phyloP scores from a whole-genome alignment of 2,113 vertebrate species.

The Dasyprocta punctata region DNA sequence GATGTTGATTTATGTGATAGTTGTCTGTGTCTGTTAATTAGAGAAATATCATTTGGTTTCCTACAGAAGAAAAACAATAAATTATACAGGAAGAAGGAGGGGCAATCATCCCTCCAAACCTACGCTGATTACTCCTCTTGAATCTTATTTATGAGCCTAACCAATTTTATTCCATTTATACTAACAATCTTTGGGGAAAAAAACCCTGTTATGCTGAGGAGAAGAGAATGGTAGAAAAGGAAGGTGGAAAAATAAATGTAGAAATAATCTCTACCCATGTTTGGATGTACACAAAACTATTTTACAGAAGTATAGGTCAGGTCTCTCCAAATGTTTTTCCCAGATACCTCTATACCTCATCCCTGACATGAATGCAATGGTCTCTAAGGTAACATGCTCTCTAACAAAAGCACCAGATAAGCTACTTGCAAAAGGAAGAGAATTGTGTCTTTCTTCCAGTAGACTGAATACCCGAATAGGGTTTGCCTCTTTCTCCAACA shows the following conservation, averaged over 20 bases:
- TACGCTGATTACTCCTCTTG: slow-evolving; percentile 49
- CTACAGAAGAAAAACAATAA: slow-evolving; percentile 77
- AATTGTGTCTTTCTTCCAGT: too few relatives aligned
- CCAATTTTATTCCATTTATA: slow-evolving; percentile 65
- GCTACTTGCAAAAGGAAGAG: neutral
- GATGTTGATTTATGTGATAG: slow-evolving; percentile 80
- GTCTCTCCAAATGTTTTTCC: neutral
- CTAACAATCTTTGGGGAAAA: neutral
- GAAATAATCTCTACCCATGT: neutral
- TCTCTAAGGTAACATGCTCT: neutral
- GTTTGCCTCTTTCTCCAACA: neutral
- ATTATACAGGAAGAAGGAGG: slow-evolving; percentile 61
- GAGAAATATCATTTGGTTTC: slow-evolving; percentile 83
- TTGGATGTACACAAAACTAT: rapidly evolving
- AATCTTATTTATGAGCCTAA: slow-evolving; percentile 74
- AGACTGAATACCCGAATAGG: neutral
- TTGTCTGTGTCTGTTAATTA: slow-evolving; percentile 82
- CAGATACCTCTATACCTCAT: neutral
- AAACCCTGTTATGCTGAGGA: neutral
- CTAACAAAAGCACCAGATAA: neutral
- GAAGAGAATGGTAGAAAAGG: neutral
- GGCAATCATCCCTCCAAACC: neutral
- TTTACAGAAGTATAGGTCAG: neutral
- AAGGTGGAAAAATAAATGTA: neutral
- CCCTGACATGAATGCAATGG: rapidly evolving